A percentile compares a stretch with the other conserved stretches of the same genome.
Evolutionary conservation across 2,797 vertebrate genomes (phyloP).

Genomic region (Propithecus deckenii): DNA sequence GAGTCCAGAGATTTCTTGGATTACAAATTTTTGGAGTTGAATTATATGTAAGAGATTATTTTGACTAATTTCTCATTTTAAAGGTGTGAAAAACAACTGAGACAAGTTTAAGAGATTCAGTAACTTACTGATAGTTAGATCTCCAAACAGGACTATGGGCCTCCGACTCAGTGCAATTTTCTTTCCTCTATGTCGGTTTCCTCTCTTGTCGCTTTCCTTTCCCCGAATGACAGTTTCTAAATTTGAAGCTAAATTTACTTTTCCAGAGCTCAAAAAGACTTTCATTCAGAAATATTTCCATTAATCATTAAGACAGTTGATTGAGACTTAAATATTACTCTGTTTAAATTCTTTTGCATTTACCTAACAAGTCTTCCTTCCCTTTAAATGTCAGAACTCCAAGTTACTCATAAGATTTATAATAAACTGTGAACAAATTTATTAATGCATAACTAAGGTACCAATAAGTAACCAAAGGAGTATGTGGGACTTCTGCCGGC

Average conservation of each 20-base stretch:
- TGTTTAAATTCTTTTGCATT: conserved; percentile 55
- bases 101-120: conserved; percentile 8
- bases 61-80: conserved; percentile 1
- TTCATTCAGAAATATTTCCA: conserved; percentile 53
- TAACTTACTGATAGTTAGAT: neutral
- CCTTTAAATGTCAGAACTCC: neutral
- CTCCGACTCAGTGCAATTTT: neutral
- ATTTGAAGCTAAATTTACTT: conserved; percentile 11
- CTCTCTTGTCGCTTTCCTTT: conserved; percentile 27
- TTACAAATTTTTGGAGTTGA: conserved; percentile 17
- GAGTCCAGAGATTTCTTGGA: neutral
- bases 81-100: neutral
- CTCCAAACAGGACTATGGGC: neutral
- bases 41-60: neutral
- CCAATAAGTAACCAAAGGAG: neutral
- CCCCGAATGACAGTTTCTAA: conserved; percentile 1
- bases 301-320: conserved; percentile 51
- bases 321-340: conserved; percentile 20
- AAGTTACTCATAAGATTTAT: conserved; percentile 25
- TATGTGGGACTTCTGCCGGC: neutral
- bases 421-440: neutral
- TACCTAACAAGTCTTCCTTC: conserved; percentile 40
- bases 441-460: conserved; percentile 17
- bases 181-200: neutral
- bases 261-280: conserved; percentile 51